Evolutionary conservation across 1,140 invertebrate species (phyloP), one percentile per base, ranked within the genome.

Genomic region (Xylocopa sonorina): DNA sequence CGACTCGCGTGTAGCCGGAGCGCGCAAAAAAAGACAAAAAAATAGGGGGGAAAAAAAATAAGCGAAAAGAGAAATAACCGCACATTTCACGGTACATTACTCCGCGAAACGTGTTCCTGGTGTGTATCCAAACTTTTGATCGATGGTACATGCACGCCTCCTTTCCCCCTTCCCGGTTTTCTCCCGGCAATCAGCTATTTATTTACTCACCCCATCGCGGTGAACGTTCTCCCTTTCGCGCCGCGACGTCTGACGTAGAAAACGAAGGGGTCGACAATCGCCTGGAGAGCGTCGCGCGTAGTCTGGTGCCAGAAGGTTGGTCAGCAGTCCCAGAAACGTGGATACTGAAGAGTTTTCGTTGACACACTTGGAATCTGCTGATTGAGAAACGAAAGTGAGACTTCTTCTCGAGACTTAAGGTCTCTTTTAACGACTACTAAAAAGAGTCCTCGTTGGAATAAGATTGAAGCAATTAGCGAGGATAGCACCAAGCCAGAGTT

Each of bases 271-370:
- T 24, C n/a, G 50, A 57, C 27, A 16, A 12, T 46, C 5, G 18
- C 24, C 2, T 29, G 43, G 69, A 53, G 32, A 41, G 10, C n/a
- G 16, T 29, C 48, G 50, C 16, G 4, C n/a, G 9, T 75, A 43
- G 14, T 38, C 12, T 32, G 21, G 3, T 18, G 50, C 10, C 62
- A 24, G 24, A 60, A 64, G 32, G 32, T 71, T 64, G 50, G 82
- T 74, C 46, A 34, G 55, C 55, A 48, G 53, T 18, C 32, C 48
- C 67, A 41, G 51, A 48, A 75, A 81, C 78, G 75, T 76, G 74
- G 81, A 57, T n/a, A n/a, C n/a, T n/a, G n/a, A 77, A 79, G 78
- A 83, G 78, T 82, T 32, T 32, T 43, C n/a, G 24, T 46, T 46
- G 50, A n/a, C 6, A 24, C 7, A 24, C n/a, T 24, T 53, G 1